These are phyloP conservation scores for Melikaiella ostensackeni DNA, from an alignment of 2,888 invertebrate species.

Conservation along the genomic window DNA sequence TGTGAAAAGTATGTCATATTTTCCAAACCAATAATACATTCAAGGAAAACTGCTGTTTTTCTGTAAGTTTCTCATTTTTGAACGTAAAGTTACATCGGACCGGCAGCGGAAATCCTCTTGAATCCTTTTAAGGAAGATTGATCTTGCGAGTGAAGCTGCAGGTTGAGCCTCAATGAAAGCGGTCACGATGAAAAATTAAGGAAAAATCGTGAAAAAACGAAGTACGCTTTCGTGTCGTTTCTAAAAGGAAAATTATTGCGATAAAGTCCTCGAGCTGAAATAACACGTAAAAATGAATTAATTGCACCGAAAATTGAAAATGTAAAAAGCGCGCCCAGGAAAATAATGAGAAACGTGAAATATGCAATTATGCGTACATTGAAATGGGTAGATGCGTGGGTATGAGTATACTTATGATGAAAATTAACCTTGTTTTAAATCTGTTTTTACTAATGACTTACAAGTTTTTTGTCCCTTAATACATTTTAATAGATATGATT, in stretches of 20 bases:
- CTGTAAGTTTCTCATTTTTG: neutral
- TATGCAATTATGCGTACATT: neutral
- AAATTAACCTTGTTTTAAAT: neutral
- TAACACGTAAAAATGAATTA: neutral
- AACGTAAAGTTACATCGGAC: neutral
- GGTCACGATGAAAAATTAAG: conserved; percentile 29
- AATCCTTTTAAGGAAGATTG: conserved; percentile 27
- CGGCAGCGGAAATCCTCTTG: neutral
- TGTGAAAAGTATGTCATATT: neutral
- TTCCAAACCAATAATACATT: neutral
- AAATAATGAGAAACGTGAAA: neutral
- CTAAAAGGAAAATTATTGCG: conserved; percentile 3
- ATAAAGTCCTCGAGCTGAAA: neutral
- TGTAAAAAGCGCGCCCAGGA: neutral
- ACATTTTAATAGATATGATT: neutral
- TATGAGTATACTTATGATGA: too few species aligned
- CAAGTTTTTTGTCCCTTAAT: neutral
- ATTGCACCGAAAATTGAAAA: neutral
- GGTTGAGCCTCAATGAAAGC: conserved; percentile 10
- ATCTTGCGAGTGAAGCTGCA: neutral
- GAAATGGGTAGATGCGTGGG: neutral
- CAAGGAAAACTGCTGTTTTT: conserved; percentile 3
- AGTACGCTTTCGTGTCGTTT: conserved; percentile 7
- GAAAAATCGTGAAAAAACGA: neutral
- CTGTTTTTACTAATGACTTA: neutral